Conservation (phyloP, 2,797 vertebrate species). For the Crossoptilon crossoptilon region DNA sequence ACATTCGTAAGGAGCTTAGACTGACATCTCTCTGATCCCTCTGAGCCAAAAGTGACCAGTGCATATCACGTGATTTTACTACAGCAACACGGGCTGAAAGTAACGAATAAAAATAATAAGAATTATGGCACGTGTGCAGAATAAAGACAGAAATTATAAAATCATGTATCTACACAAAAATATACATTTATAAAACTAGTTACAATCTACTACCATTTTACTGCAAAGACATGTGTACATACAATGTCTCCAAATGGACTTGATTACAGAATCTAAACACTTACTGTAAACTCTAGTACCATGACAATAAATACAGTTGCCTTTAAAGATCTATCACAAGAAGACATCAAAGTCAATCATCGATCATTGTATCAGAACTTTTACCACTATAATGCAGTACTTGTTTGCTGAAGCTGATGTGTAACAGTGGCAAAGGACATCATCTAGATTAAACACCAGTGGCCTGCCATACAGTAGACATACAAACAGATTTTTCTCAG, state of each 20-base stretch:
- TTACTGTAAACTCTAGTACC: neutral
- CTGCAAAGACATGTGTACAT: fast-evolving
- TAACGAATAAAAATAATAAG: neutral
- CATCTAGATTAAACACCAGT: neutral
- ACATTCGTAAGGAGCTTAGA: slow-evolving; percentile 92
- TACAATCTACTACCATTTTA: neutral
- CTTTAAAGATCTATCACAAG: neutral
- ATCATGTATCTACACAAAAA: neutral
- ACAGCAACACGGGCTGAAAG: slow-evolving; percentile 88
- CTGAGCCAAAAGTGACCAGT: slow-evolving; percentile 97
- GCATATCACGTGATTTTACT: slow-evolving; percentile 98
- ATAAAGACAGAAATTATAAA: neutral
- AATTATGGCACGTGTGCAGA: neutral
- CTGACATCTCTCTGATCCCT: slow-evolving; percentile 93
- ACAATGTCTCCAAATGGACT: neutral
- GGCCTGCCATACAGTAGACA: neutral
- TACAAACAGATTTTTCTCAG: neutral
- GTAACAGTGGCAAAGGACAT: neutral
- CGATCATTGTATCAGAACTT: neutral
- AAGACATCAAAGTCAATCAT: neutral
- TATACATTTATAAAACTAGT: neutral
- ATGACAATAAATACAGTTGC: neutral
- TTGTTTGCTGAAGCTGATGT: neutral
- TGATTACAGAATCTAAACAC: neutral
- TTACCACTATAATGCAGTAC: neutral